phyloP scores from a whole-genome alignment of 2,888 invertebrate genomes.

The Drosophila birchii region DNA sequence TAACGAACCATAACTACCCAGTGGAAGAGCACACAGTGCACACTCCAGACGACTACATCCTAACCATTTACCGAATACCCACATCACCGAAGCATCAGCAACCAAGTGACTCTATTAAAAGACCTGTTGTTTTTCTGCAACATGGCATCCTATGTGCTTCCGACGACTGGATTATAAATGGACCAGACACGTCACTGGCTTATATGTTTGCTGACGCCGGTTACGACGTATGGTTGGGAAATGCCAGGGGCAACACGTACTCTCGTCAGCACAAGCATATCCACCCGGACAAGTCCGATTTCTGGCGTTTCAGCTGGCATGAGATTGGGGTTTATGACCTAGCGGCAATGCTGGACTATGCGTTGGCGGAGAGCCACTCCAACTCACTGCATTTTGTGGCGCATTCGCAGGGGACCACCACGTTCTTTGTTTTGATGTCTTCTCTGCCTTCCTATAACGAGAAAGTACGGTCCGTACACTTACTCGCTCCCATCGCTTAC shows the following conservation, averaged over 20 bases:
- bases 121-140: conserved; percentile 86
- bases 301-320: conserved; percentile 89
- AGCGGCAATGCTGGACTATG: conserved; percentile 92
- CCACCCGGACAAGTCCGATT: conserved; percentile 86
- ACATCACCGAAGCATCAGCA: conserved; percentile 67
- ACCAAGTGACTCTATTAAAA: conserved; percentile 42
- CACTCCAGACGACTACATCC: conserved; percentile 81
- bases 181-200: conserved; percentile 86
- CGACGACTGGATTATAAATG: conserved; percentile 90
- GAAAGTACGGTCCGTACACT: conserved; percentile 88
- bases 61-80: conserved; percentile 83
- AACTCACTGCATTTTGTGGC: conserved; percentile 90
- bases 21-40: conserved; percentile 88
- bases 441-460: conserved; percentile 89
- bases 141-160: conserved; percentile 91
- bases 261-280: conserved; percentile 85
- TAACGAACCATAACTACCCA: conserved; percentile 85
- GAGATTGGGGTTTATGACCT: conserved; percentile 91
- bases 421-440: conserved; percentile 90
- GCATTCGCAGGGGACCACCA: conserved; percentile 88
- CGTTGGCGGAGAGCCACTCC: conserved; percentile 86
- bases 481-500: conserved; percentile 90
- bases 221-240: conserved; percentile 93
- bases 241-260: conserved; percentile 89
- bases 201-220: conserved; percentile 87